Base-by-base conservation (phyloP, 37 sponge, comb jelly and placozoan genomes). In the Spongilla lacustris region DNA sequence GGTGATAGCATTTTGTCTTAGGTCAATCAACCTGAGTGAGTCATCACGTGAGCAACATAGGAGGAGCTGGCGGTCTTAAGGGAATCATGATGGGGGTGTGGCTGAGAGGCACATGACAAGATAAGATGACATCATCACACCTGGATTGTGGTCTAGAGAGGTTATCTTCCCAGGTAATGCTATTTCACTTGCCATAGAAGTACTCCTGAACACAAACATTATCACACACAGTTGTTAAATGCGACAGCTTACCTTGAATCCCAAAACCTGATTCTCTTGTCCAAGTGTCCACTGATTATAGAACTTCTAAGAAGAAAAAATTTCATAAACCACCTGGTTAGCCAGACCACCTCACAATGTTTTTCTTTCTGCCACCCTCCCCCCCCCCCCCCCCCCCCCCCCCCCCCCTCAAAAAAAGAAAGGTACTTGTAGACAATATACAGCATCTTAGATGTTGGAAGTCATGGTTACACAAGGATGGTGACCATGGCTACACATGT, bases 211-310 rank as follows among this genome's bases (percentile, higher is more conserved):
- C 1, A 17, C 58, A 58, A 17, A 58, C 21, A 17, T 58, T 17
- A 14, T 19, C 21, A 58, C 21, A 58, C n/a, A n/a, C n/a, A n/a
- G n/a, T n/a, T n/a, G n/a, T 10, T 13, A 50, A 14, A 72, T 25
- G 58, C 19, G 21, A 1, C 21, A 58, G 58, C 48, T n/a, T 75
- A 93, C 91, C 91, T 87, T 21, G 81, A 33, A 78, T 98, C 99
- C 97, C 99, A 96, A 86, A 98, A 93, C 22, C 99, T 74, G 68
- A 98, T 85, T 76, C 86, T 83, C 82, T 91, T 94, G 75, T 98
- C 99, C 73, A 93, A 91, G 68, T 98, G 99, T 32, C 97, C 97
- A 77, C 97, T 96, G 58, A 98, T 92, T 31, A 98, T 84, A 2
- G 73, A 70, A 83, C 69, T 75, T 85, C 93, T 79, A 48, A 85